Base-by-base conservation (phyloP, 2,797 vertebrate species). In the Sylvia borin region DNA sequence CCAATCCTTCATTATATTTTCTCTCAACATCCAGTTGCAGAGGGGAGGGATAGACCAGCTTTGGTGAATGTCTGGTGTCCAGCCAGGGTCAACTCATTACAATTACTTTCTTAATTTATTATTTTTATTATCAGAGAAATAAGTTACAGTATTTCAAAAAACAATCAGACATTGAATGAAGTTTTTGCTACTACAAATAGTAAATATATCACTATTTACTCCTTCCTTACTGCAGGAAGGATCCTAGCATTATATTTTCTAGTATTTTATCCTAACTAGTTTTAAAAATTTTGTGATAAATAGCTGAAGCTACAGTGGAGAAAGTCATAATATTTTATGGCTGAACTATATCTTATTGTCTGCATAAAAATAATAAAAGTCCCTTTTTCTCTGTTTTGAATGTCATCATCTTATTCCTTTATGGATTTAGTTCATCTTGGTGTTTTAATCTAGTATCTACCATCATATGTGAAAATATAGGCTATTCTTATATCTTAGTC, bases 221-320 rank as follows among this genome's bases (percentile, higher is more conserved):
- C 43, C 62, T 25, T 82, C 15, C 29, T 71, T 85, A 45, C 20
- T 60, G 38, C 13, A 50, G 38, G 29, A 94, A 80, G 34, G 11
- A 66, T 89, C 7, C 24, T 29, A 88, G n/a, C 5, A 5, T n/a
- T 54, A 50, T 77, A 85, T 93, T 88, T 94, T 67, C 87, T 77
- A 62, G 29, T 71, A 71, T 89, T 90, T 83, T 85, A 42, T 74
- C 22, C 50, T 87, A 91, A 92, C 47, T 85, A 61, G 68, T 83
- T 94, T 95, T 74, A 13, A 90, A 87, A 91, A 68, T 74, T 78
- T 53, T 73, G 53, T 71, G 68, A 93, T 67, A 85, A 93, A 91
- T 95, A 47, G 7, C 66, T 85, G 65, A 94, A 88, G 32, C 42
- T 83, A 34, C 47, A 50, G 40, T 74, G 17, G 65, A 87, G 42